Conservation (phyloP, 2,888 invertebrate genomes). For the Ectemnius cavifrons region DNA sequence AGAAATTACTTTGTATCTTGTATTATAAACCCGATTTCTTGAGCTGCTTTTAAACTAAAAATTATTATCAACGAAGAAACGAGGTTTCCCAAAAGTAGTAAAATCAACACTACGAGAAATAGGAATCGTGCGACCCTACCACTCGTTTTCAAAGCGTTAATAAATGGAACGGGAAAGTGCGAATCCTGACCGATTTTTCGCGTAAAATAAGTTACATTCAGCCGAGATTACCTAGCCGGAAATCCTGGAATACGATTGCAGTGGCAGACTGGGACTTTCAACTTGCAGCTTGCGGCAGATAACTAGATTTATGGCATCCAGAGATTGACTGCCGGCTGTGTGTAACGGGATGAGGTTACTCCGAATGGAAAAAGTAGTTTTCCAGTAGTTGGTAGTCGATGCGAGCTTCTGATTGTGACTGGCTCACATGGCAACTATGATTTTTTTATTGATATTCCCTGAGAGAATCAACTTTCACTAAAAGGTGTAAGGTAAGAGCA, state of each 20-base stretch:
- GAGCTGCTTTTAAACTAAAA: too few relatives aligned
- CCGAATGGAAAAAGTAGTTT: neutral
- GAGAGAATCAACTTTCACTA: neutral
- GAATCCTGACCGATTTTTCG: neutral
- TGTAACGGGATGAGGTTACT: neutral
- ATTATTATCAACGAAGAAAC: too few relatives aligned
- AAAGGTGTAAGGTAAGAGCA: neutral
- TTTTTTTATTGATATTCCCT: neutral
- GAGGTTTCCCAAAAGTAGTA: too few relatives aligned
- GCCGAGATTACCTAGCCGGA: constrained; percentile 1
- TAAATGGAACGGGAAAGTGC: neutral
- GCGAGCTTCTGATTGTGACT: neutral
- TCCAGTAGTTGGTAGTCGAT: neutral
- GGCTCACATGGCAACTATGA: neutral
- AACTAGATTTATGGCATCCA: neutral
- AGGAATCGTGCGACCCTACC: too few relatives aligned
- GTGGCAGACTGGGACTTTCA: neutral
- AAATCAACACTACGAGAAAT: too few relatives aligned
- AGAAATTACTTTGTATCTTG: too few relatives aligned
- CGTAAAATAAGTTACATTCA: neutral
- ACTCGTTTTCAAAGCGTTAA: neutral
- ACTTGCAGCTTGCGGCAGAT: neutral
- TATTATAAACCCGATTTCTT: too few relatives aligned
- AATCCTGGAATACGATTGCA: neutral
- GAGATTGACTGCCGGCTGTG: neutral